A percentile compares a stretch with the other conserved stretches of the same genome.
Evolutionary conservation across 2,888 invertebrate species (phyloP).

Genomic region (Adelphocoris suturalis): DNA sequence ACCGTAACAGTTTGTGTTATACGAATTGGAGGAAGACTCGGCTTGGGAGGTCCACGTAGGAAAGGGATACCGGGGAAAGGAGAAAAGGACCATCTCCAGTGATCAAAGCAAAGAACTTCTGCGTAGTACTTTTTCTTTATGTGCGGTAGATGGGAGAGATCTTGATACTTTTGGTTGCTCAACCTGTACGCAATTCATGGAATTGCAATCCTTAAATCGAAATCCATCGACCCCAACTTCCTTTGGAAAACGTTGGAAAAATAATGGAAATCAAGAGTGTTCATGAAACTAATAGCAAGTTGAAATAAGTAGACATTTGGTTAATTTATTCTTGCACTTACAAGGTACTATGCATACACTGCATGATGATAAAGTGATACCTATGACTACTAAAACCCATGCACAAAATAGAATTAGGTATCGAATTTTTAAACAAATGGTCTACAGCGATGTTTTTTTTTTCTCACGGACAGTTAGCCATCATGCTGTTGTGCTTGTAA

Average conservation of each 20-base stretch:
- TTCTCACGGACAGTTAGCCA: no score
- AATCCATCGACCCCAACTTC: not conserved
- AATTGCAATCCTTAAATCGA: not conserved
- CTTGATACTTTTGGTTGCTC: not conserved
- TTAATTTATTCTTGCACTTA: no score
- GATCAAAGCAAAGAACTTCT: not conserved
- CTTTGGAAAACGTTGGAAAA: not conserved
- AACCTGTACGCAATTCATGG: constrained; percentile 21
- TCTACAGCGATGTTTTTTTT: no score
- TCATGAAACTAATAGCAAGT: no score
- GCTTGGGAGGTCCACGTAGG: not conserved
- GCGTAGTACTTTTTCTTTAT: not conserved
- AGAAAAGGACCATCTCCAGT: constrained; percentile 8
- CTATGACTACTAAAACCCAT: no score
- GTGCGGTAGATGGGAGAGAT: constrained; percentile 12
- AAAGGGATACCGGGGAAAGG: not conserved
- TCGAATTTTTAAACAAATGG: no score
- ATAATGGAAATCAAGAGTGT: not conserved
- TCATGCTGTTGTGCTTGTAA: no score
- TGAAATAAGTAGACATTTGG: no score
- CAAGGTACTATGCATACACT: no score
- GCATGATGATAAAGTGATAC: no score
- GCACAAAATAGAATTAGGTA: no score
- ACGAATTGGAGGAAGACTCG: constrained; percentile 3
- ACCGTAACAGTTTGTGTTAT: constrained; percentile 39